Percentiles rank a stretch among this genome's conserved stretches.
phyloP scores from a whole-genome alignment of 2,888 invertebrate species.

The Papilio gigon region DNA sequence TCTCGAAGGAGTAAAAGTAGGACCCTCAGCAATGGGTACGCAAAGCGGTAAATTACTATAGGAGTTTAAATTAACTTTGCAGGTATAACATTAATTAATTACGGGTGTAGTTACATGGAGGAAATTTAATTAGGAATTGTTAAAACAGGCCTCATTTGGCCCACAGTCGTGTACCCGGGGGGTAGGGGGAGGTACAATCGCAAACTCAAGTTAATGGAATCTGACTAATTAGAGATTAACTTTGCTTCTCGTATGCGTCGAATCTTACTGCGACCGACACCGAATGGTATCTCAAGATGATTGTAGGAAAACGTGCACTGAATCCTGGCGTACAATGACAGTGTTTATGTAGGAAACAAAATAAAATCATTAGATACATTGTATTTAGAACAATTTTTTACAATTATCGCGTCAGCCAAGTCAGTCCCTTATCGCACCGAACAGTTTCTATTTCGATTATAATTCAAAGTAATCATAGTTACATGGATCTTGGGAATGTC shows the following conservation, averaged over 20 bases:
- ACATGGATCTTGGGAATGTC: too few species aligned
- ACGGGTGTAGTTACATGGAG: conserved; percentile 32
- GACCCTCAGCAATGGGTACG: background rate
- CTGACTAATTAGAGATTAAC: conserved; percentile 48
- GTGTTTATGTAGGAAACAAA: background rate
- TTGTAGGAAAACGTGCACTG: conserved; percentile 23
- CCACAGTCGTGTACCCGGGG: conserved; percentile 26
- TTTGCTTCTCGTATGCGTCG: conserved; percentile 41
- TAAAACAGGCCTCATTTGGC: conserved; percentile 35
- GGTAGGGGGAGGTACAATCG: conserved; percentile 5
- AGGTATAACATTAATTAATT: conserved; percentile 36
- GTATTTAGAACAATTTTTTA: background rate
- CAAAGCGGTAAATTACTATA: conserved; percentile 26
- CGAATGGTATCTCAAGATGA: conserved; percentile 56
- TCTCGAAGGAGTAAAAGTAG: conserved; percentile 1
- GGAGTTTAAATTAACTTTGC: conserved; percentile 26
- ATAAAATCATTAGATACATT: background rate
- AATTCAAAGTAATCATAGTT: too few species aligned
- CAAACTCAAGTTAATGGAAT: conserved; percentile 45
- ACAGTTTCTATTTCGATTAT: too few species aligned
- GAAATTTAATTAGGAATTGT: conserved; percentile 39
- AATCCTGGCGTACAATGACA: background rate
- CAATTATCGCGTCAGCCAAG: background rate
- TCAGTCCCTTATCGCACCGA: too few species aligned
- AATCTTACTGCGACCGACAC: conserved; percentile 65